Base-by-base conservation (phyloP, 2,888 invertebrate species). In the Malthinus flaveolus region DNA sequence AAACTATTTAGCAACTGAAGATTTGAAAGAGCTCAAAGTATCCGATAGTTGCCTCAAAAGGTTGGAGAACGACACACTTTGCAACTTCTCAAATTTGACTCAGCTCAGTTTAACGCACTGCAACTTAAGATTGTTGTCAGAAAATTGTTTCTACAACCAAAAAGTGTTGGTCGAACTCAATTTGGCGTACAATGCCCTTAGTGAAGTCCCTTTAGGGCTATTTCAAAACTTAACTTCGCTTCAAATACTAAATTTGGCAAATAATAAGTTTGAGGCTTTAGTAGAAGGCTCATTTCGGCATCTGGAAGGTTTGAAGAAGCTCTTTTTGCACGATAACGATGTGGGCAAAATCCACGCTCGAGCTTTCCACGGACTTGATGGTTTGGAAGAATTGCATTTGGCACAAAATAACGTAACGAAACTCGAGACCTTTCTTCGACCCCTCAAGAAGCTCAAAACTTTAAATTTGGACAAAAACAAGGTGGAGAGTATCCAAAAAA, bases 181-280 rank as follows among this genome's bases (percentile, higher is more conserved):
- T 45, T 56, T 78, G 31, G 63, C 65, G 12, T 66, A 70, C 45
- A 70, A 72, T 60, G 61, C 63, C 23, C 76, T 78, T 11, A 66
- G 64, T 2, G 66, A 58, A 2, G 64, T 78, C 13, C 67, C 68
- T 33, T 66, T 65, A n/a, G 71, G 69, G 49, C 69, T 74, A 1
- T 77, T 77, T 52, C 70, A 75, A 11, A 76, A 77, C 1, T 59
- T 77, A 46, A 73, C 75, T n/a, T 76, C 75, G 56, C 52, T 78
- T 52, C 69, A 73, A 60, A 65, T 64, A 35, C 56, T 77, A 6
- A 64, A 68, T 44, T 57, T 78, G 39, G 66, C 71, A 31, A 55
- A 73, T 56, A 78, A 78, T 61, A 61, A 66, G 7, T 74, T 78
- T 32, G 66, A 65, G 60, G 69, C 68, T 3, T 70, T 78, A 13